Conservation (phyloP, 2,888 invertebrate genomes). For the Trissoscelio sp. region DNA sequence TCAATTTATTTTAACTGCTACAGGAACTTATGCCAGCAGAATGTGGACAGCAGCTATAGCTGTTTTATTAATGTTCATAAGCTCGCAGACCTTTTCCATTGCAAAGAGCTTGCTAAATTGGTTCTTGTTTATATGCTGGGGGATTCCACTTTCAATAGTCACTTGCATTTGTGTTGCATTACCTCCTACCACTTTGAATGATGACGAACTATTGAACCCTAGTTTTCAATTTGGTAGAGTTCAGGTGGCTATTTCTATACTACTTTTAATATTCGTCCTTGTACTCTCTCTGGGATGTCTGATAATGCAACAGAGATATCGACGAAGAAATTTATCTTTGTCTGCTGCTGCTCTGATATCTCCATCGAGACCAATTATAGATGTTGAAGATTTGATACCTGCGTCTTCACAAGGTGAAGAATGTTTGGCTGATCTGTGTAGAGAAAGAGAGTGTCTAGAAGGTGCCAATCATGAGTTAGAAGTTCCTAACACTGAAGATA, state of each 20-base stretch:
- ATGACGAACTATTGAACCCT: constrained; percentile 87
- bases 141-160: constrained; percentile 88
- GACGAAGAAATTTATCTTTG: constrained; percentile 85
- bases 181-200: constrained; percentile 83
- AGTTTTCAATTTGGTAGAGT: constrained; percentile 91
- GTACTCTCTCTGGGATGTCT: constrained; percentile 93
- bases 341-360: constrained; percentile 71
- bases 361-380: constrained; percentile 75
- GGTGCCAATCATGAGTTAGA: constrained; percentile 77
- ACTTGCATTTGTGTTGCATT: constrained; percentile 86
- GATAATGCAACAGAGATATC: constrained; percentile 92
- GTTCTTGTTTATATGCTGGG: constrained; percentile 86
- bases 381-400: constrained; percentile 82
- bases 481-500: constrained; percentile 82
- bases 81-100: constrained; percentile 93
- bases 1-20: constrained; percentile 91
- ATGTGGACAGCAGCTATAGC: constrained; percentile 94
- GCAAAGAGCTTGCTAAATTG: constrained; percentile 90
- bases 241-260: constrained; percentile 91
- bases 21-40: constrained; percentile 91
- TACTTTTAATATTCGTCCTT: constrained; percentile 90
- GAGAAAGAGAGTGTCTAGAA: constrained; percentile 77
- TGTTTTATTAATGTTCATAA: constrained; percentile 90
- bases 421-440: constrained; percentile 76
- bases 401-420: constrained; percentile 68